These are phyloP conservation scores for Nothura maculosa DNA, from an alignment of 2,797 vertebrate genomes.

Conservation along the genomic window DNA sequence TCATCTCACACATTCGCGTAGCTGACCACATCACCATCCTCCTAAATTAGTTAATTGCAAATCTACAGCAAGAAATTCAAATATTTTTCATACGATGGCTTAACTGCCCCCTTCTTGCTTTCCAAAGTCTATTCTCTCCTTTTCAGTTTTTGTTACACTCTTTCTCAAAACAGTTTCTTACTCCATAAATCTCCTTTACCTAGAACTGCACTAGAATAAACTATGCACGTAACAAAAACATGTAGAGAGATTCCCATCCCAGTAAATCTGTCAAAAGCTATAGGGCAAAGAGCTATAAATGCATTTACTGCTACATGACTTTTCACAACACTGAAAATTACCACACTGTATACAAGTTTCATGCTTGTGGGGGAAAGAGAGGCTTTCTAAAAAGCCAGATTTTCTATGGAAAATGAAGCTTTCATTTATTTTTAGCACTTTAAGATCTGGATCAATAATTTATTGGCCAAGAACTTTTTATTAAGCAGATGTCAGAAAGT, in stretches of 20 bases:
- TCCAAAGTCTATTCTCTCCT: not conserved
- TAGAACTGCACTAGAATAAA: not conserved
- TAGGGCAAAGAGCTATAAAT: rapidly evolving
- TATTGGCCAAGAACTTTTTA: not conserved
- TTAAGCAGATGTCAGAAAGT: not conserved
- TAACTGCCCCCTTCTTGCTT: not conserved
- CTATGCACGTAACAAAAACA: rapidly evolving
- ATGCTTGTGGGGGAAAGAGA: not conserved
- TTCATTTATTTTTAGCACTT: not conserved
- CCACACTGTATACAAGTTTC: rapidly evolving
- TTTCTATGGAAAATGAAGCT: not conserved
- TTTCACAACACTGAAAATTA: rapidly evolving
- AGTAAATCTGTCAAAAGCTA: not conserved
- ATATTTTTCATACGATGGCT: not conserved
- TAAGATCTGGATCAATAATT: not conserved
- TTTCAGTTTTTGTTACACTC: not conserved
- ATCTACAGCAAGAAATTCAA: not conserved
- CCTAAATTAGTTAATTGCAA: not conserved
- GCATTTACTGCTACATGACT: not conserved
- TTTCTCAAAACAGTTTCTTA: not conserved
- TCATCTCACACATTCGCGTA: not conserved
- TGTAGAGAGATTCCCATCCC: not conserved
- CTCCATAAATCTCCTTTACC: not conserved
- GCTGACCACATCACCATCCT: not conserved
- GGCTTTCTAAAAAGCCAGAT: not conserved